Conservation (phyloP, 1,140 invertebrate genomes). For the Thaumatotibia leucotreta region DNA sequence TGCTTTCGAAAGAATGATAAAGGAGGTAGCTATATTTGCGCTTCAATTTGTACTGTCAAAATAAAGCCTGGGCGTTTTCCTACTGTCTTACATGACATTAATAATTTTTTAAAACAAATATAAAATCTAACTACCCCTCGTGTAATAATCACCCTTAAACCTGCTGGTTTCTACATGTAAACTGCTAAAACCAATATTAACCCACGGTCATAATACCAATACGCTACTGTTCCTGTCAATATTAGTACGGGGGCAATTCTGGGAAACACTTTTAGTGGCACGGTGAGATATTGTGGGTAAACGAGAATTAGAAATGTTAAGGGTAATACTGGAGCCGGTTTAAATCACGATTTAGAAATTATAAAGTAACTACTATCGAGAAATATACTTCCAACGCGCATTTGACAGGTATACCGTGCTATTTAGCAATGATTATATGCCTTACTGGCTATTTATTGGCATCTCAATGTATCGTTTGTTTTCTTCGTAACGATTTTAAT, state of each 20-base stretch:
- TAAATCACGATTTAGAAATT: not conserved
- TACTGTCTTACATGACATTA: not conserved
- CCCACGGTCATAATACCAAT: conserved; percentile 61
- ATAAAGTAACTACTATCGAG: not conserved
- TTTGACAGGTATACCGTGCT: not conserved
- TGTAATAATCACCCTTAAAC: conserved; percentile 11
- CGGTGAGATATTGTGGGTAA: conserved; percentile 48
- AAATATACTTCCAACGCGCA: not conserved
- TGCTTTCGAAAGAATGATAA: not conserved
- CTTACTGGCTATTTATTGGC: not conserved
- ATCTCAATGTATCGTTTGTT: not conserved
- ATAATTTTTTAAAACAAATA: not conserved
- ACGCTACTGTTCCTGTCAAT: conserved; percentile 68
- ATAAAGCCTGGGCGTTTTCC: not conserved
- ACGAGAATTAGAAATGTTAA: conserved; percentile 19
- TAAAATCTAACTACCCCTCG: not conserved
- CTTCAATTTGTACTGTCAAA: not conserved
- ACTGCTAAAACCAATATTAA: conserved; percentile 55
- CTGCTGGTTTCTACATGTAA: not conserved
- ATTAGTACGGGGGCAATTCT: conserved; percentile 45
- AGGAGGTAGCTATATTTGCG: not conserved
- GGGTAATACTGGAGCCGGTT: not conserved
- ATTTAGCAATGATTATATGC: not conserved
- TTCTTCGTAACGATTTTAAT: not conserved
- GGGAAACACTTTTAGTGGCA: conserved; percentile 60